phyloP scores from a whole-genome alignment of 2,888 invertebrate species.

The Apodemia duryi region DNA sequence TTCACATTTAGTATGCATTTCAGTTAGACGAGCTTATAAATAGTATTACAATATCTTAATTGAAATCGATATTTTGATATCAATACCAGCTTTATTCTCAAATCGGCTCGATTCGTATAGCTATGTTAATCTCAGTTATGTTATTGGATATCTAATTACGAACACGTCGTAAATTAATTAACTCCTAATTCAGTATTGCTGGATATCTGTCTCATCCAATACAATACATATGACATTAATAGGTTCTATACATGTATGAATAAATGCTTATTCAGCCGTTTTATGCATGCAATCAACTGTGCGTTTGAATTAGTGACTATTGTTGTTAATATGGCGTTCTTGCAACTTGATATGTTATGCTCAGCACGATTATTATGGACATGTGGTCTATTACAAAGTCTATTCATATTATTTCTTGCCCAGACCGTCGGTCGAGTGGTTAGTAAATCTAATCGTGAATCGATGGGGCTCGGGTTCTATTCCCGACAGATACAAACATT shows the following conservation, averaged over 20 bases:
- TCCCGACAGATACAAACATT: too few species aligned
- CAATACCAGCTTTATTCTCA: constrained; percentile 39
- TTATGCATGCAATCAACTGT: constrained; percentile 31
- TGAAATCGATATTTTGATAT: constrained; percentile 28
- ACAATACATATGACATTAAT: constrained; percentile 24
- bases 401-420: neutral
- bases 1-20: neutral
- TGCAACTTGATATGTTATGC: neutral
- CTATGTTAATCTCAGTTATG: constrained; percentile 46
- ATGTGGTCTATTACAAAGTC: neutral
- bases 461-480: too few species aligned
- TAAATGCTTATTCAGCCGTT: constrained; percentile 28
- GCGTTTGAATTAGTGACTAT: constrained; percentile 27
- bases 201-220: constrained; percentile 45
- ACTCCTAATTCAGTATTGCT: constrained; percentile 56
- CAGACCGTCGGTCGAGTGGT: too few species aligned
- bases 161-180: constrained; percentile 66
- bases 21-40: neutral
- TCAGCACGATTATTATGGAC: neutral
- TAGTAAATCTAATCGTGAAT: too few species aligned
- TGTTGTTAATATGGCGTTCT: constrained; percentile 3
- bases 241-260: constrained; percentile 20
- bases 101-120: constrained; percentile 40
- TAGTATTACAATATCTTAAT: constrained; percentile 21
- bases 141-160: constrained; percentile 59